A percentile compares a stretch with the other conserved stretches of the same genome.
These are phyloP conservation scores for Theodoxus fluviatilis DNA, from an alignment of 2,888 invertebrate species.

Conservation along the genomic window DNA sequence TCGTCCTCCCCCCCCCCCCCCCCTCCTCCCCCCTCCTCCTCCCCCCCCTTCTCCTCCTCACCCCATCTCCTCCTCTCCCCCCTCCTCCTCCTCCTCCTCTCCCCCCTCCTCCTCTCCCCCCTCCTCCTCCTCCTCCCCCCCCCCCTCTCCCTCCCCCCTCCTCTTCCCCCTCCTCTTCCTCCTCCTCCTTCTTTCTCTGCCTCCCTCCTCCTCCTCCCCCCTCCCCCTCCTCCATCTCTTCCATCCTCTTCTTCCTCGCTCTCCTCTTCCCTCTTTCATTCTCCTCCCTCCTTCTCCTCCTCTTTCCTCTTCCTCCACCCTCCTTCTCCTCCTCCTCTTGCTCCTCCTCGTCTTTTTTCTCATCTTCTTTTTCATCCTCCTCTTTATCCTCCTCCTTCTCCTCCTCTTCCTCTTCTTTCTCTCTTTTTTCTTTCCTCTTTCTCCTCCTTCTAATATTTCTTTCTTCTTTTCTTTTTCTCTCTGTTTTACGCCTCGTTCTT, in stretches of 20 bases:
- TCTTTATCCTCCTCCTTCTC: background rate
- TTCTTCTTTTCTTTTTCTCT: too few species aligned
- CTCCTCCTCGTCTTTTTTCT: background rate
- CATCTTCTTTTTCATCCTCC: background rate
- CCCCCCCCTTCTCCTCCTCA: background rate
- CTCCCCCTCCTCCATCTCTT: slow-evolving; percentile 5
- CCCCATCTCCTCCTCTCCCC: background rate
- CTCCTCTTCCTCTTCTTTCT: background rate
- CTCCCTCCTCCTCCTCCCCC: background rate
- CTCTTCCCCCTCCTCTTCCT: background rate
- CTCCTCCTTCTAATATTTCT: too few species aligned
- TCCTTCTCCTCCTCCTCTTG: background rate
- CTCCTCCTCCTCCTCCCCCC: slow-evolving; percentile 11
- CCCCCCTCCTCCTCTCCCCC: slow-evolving; percentile 9
- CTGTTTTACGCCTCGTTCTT: too few species aligned
- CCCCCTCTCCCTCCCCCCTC: slow-evolving; percentile 8
- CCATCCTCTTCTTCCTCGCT: background rate
- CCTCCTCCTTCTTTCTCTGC: slow-evolving; percentile 3
- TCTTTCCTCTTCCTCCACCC: slow-evolving; percentile 21
- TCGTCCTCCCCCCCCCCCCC: background rate
- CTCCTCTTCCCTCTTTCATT: slow-evolving; percentile 7
- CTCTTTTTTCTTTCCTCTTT: background rate
- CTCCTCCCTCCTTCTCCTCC: slow-evolving; percentile 19
- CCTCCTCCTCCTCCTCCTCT: slow-evolving; percentile 8
- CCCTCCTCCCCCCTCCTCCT: background rate